Base-by-base conservation (phyloP, 2,797 vertebrate genomes). In the Darevskia nairensis region DNA sequence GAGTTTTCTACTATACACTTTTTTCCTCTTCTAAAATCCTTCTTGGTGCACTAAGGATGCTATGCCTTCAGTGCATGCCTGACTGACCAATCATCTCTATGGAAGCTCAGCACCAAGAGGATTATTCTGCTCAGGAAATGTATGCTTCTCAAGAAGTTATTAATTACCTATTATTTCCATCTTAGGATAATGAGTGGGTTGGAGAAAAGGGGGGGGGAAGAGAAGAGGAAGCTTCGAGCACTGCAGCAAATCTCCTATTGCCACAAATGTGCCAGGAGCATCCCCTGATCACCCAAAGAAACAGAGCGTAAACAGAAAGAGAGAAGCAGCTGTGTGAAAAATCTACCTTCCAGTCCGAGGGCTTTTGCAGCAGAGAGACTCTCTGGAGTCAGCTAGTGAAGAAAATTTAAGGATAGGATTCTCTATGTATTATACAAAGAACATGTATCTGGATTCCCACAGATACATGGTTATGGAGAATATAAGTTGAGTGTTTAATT, bases 181-280 rank as follows among this genome's bases (percentile, higher is more conserved):
- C 82, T 29, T 32, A 1, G 0, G 64, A 79, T 29, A 59, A 2
- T 0, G 46, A 90, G 29, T 0, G 0, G 0, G 0, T 61, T 61
- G 25, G 35, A 6, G 35, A 88, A 17, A 84, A 72, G 19, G 61
- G 81, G 88, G 78, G 78, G 87, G 46, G 2, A 69, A 81, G 82
- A 4, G 50, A 55, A 15, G 50, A 55, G 77, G 71, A 89, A 27
- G 21, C 74, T 25, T 8, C 80, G 35, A 0, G 6, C 35, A 39
- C 29, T 69, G 79, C 41, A 17, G 72, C 87, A 23, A 2, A 11
- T 78, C 68, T 29, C 21, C 29, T 68, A n/a, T 0, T 32, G 4
- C 21, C 68, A 68, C 50, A 71, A 71, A 55, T 46, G 61, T 84
- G 75, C 23, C 85, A 23, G 68, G 50, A 85, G 23, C 44, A 44